Evolutionary conservation across 2,888 invertebrate genomes (phyloP), one percentile per base, ranked within the genome.

Genomic region (Neoscelio sp.): DNA sequence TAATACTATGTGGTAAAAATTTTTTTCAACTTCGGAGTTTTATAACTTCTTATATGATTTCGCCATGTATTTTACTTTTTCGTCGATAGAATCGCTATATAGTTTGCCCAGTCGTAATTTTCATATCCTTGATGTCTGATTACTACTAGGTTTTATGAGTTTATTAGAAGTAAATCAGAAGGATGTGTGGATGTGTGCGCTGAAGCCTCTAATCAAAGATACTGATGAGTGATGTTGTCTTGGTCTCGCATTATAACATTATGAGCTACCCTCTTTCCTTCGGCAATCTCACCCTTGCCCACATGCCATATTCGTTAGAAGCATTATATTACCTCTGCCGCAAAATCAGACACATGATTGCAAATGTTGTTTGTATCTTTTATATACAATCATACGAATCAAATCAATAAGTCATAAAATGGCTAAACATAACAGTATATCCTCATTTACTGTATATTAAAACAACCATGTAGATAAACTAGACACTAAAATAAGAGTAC

Each of bases 91-190:
- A 76, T 62, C 38, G 35, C 20, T 60, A 60, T 48, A 65, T 10
- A 13, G 46, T 70, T 56, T 13, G 13, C 10, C 12, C 23, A 20
- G n/a, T 4, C 50, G 44, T 62, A 46, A 70, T 76, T 77, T 10
- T 44, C 48, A 40, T 35, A 35, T 20, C 58, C 58, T 40, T 28
- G 67, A 54, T 65, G 79, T 82, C 80, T 82, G 82, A 83, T 83
- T 81, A 68, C 80, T 80, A 40, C 73, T 78, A 81, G 82, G 78
- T 86, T 86, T 87, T 76, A 76, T 81, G 83, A 84, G 87, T 88
- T 89, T 89, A 89, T 89, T 87, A 88, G 87, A 87, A 88, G 89
- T 85, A 87, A 89, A 89, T 90, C 88, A 87, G 85, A 82, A 83
- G 81, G 82, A 86, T 84, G 82, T 33, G 40, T 38, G 64, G 15